Conservation (phyloP, 2,113 vertebrate genomes). For the Dascyllus trimaculatus region DNA sequence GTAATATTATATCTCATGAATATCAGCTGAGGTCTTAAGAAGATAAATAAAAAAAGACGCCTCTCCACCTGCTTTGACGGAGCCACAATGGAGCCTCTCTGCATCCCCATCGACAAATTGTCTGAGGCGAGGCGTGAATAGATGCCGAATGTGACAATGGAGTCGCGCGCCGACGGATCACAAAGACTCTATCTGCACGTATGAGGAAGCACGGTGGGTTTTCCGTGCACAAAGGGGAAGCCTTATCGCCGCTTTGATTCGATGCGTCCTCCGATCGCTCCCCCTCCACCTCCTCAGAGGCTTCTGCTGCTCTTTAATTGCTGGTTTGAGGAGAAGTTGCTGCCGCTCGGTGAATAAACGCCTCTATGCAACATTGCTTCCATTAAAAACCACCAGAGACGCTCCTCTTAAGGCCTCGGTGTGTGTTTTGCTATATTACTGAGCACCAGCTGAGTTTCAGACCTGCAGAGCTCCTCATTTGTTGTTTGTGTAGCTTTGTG, state of each 20-base stretch:
- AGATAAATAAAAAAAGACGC: conserved; percentile 17
- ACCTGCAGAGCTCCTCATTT: background rate
- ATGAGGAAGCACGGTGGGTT: conserved; percentile 10
- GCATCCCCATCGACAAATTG: conserved; percentile 27
- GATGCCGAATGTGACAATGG: conserved; percentile 26
- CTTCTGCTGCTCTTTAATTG: conserved; percentile 49
- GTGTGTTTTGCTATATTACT: background rate
- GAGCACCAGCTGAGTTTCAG: background rate
- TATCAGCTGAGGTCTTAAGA: conserved; percentile 11
- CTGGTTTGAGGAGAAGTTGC: conserved; percentile 43
- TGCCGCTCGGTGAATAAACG: conserved; percentile 49
- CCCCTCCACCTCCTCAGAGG: background rate
- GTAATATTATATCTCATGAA: conserved; percentile 23
- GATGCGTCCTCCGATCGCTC: conserved; percentile 36
- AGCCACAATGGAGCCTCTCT: conserved; percentile 34
- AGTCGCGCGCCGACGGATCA: background rate
- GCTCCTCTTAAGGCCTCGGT: conserved; percentile 9
- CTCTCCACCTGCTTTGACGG: conserved; percentile 35
- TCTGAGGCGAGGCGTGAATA: conserved; percentile 22
- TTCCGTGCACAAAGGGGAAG: conserved; percentile 1
- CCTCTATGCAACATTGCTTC: conserved; percentile 44
- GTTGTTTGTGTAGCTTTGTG: conserved; percentile 8
- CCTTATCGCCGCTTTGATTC: conserved; percentile 29
- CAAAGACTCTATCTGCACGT: conserved; percentile 15
- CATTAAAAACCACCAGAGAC: conserved; percentile 40